phyloP scores from a whole-genome alignment of 2,113 vertebrate genomes.

The Dascyllus trimaculatus region DNA sequence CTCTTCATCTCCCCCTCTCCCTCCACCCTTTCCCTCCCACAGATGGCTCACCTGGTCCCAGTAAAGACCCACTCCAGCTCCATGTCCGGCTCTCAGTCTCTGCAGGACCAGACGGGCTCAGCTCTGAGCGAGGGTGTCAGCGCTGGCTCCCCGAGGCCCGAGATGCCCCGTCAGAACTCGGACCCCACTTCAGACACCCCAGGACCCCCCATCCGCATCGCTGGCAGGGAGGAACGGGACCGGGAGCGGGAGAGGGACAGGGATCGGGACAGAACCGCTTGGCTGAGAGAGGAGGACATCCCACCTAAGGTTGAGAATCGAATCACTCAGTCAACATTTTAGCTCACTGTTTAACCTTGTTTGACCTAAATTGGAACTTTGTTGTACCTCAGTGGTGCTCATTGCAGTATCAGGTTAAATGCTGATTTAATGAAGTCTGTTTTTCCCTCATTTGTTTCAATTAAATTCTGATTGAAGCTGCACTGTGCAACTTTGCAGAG shows the following conservation, averaged over 20 bases:
- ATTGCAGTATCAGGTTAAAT: too few species aligned
- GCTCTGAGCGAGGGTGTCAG: slow-evolving; percentile 88
- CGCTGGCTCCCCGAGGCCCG: slow-evolving; percentile 88
- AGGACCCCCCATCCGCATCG: slow-evolving; percentile 86
- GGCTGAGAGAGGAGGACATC: slow-evolving; percentile 78
- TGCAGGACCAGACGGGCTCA: slow-evolving; percentile 93
- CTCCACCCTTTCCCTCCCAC: slow-evolving; percentile 68
- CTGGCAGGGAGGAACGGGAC: slow-evolving; percentile 88
- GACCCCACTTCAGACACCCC: slow-evolving; percentile 96
- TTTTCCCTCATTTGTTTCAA: too few species aligned
- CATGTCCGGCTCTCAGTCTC: slow-evolving; percentile 94
- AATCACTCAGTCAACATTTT: too few species aligned
- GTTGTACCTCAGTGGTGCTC: too few species aligned
- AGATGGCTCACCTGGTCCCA: slow-evolving; percentile 92
- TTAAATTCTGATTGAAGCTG: too few species aligned
- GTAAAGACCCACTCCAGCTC: slow-evolving; percentile 93
- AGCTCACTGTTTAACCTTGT: too few species aligned
- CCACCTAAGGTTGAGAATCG: slow-evolving; percentile 68
- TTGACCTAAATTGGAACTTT: too few species aligned
- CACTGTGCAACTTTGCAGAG: too few species aligned
- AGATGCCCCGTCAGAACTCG: slow-evolving; percentile 97
- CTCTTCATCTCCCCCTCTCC: not conserved
- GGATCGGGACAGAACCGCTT: slow-evolving; percentile 73
- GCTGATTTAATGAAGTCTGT: too few species aligned
- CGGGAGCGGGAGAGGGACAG: slow-evolving; percentile 89